These are phyloP conservation scores for Lithophane semibrunnea DNA, from an alignment of 2,888 invertebrate genomes.

Conservation along the genomic window DNA sequence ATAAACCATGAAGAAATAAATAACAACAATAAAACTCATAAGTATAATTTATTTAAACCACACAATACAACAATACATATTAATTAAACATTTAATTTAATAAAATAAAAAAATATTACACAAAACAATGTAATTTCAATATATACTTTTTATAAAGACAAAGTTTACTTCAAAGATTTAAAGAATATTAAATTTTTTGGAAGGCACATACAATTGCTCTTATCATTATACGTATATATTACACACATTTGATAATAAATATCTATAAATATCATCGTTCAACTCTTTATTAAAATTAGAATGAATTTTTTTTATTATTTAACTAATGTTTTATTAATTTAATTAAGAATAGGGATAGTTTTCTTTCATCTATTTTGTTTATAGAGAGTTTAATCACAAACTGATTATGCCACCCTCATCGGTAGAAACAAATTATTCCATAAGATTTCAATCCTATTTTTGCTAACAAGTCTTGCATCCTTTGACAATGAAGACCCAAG, in stretches of 20 bases:
- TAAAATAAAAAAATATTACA: background rate
- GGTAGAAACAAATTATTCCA: background rate
- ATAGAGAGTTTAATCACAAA: background rate
- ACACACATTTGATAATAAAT: background rate
- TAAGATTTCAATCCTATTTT: background rate
- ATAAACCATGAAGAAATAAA: background rate
- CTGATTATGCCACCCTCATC: background rate
- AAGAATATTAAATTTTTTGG: background rate
- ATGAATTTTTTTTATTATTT: background rate
- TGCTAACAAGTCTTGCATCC: background rate
- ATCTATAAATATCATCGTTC: background rate
- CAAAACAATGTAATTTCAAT: background rate
- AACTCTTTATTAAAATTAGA: background rate
- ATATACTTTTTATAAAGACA: background rate
- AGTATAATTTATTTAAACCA: constrained; percentile 30
- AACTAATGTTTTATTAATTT: background rate
- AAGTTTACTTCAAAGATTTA: background rate
- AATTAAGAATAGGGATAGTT: background rate
- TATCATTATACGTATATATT: background rate
- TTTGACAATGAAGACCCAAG: background rate
- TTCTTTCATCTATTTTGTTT: background rate
- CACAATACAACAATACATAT: background rate
- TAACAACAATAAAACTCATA: constrained; percentile 11
- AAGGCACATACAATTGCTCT: constrained; percentile 38
- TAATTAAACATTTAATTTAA: background rate